phyloP scores from a whole-genome alignment of 2,888 invertebrate genomes.

The Nebria salina region DNA sequence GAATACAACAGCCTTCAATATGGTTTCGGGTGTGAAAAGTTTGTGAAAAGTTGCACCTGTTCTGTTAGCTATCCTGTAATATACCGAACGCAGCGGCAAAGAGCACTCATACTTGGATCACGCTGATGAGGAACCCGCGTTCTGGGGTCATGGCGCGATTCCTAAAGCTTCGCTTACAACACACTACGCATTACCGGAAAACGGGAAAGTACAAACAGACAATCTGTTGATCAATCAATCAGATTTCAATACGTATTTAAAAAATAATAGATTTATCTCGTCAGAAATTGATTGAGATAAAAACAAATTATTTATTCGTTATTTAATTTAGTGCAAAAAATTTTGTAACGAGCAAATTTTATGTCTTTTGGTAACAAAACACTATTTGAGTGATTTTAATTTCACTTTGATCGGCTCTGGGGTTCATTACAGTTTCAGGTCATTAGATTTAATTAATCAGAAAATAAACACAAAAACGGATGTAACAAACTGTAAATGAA shows the following conservation, averaged over 20 bases:
- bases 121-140: neutral
- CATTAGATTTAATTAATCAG: slow-evolving; percentile 1
- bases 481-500: neutral
- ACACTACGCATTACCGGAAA: neutral
- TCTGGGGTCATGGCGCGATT: neutral
- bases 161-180: neutral
- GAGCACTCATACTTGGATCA: neutral
- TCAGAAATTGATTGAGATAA: neutral
- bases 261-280: neutral
- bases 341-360: no score
- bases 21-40: slow-evolving; percentile 4
- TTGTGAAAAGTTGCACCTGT: slow-evolving; percentile 14
- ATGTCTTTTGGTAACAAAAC: no score
- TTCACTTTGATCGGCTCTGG: neutral
- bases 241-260: neutral
- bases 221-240: neutral
- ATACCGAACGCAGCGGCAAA: neutral
- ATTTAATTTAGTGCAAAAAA: no score
- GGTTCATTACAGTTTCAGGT: neutral
- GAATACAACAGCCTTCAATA: slow-evolving; percentile 2
- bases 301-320: no score
- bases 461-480: neutral
- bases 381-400: neutral
- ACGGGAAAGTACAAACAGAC: neutral
- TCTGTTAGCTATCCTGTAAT: slow-evolving; percentile 2